Base-by-base conservation (phyloP, 1,140 invertebrate species). In the Parasteatoda tepidariorum region DNA sequence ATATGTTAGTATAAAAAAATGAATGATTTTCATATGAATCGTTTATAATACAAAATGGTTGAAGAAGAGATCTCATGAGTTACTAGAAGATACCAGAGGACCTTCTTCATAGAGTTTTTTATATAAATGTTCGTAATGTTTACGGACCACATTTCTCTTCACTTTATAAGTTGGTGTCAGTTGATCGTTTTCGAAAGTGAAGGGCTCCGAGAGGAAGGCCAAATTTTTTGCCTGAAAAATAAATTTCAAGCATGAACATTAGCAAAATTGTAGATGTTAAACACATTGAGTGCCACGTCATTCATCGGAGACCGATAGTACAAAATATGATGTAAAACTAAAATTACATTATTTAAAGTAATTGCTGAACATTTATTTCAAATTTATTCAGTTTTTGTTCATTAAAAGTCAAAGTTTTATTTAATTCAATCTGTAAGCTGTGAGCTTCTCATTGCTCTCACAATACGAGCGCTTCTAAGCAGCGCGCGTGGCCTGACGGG, bases 81-180 rank as follows among this genome's bases (percentile, higher is more conserved):
- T 48, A 48, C 9, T 9, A 48, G 38, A 48, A 48, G 38, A 2
- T 48, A 48, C 18, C 0, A 79, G n/a, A 0, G 76, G 76, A 2
- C 64, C 62, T 38, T 79, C 76, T 41, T 68, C 22, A 22, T 79
- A 79, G 0, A 79, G n/a, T 0, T 48, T 7, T 0, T 59, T 5
- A 5, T 67, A 31, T n/a, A 68, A 48, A 2, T 15, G 22, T 7
- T 68, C 28, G 6, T 48, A 68, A 28, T 57, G 30, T 28, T 68
- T 67, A n/a, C 48, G 55, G 7, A 48, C 48, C 3, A 67, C 28
- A 0, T 66, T 48, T 38, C 76, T 41, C 13, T 34, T 82, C 18
- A 84, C 59, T 66, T 84, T 84, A 7, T 82, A 30, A 1, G 84
- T 84, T 0, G 84, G 78, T 0, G 84, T 83, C 59, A 84, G 22